Base-by-base conservation (phyloP, 2,888 invertebrate species). In the Ormyrus pomaceus region DNA sequence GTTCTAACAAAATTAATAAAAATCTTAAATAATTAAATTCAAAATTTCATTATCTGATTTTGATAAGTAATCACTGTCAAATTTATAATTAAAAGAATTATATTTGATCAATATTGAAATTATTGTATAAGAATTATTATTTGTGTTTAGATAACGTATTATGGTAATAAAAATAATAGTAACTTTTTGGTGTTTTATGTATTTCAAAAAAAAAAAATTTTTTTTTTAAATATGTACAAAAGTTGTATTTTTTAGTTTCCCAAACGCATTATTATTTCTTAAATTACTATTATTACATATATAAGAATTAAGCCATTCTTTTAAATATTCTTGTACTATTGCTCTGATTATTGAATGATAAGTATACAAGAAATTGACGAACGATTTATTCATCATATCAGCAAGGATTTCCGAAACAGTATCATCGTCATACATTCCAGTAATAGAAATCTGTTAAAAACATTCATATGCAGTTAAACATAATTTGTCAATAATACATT, bases 391-490 rank as follows among this genome's bases (percentile, higher is more conserved):
- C 8, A 73, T 11, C 34, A 62, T 53, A 13, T 53, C 19, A 13
- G 45, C 68, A 55, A 62, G 34, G 5, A 46, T 56, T 45, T 69
- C 19, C 3, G 78, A 73, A 2, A 56, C 74, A 4, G 13, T 48
- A n/a, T 69, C 45, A n/a, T 73, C 34, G 13, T 74, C 50, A 45
- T 74, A 79, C 19, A 79, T 48, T n/a, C 68, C 79, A 56, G 7
- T 64, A 6, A 62, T 48, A 8, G 10, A 11, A 56, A 79, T 50
- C 79, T 79, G 51, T 59, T 34, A 11, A 48, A 68, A 68, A 73
- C 0, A 50, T 69, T 50, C 3, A 34, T 34, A 2, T 34, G 34
- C 34, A 34, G 4, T 34, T 3, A 34, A 34, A 34, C 4, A 34
- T 34, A 34, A 34, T 34, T 34, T 34, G 3, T 34, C 4, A 34